phyloP scores from a whole-genome alignment of 1,140 invertebrate species.

The Babylonia areolata region DNA sequence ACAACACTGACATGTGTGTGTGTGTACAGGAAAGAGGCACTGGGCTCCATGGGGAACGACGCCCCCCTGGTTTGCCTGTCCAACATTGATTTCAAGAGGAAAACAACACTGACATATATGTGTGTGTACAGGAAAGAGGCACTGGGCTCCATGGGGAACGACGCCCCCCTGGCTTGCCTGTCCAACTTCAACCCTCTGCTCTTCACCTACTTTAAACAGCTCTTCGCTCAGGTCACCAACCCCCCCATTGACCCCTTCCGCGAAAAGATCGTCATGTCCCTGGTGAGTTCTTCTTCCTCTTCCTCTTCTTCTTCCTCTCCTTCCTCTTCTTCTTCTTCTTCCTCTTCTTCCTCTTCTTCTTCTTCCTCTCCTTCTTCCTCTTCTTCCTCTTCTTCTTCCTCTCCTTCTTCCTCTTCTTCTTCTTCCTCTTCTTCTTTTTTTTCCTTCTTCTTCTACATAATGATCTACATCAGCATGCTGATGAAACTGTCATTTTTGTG shows the following conservation, averaged over 20 bases:
- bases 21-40: constrained; percentile 92
- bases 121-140: constrained; percentile 92
- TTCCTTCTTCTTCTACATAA: no score
- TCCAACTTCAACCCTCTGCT: constrained; percentile 95
- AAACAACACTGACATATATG: no score
- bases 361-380: no score
- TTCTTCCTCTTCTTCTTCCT: no score
- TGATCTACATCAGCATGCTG: no score
- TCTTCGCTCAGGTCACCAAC: constrained; percentile 99
- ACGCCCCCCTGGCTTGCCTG: constrained; percentile 96
- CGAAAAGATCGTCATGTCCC: constrained; percentile 98
- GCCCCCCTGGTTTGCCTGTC: constrained; percentile 97
- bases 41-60: constrained; percentile 99
- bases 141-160: constrained; percentile 99
- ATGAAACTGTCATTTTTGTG: neutral
- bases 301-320: no score
- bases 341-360: no score
- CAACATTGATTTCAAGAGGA: no score
- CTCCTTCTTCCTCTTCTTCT: no score
- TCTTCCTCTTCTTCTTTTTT: no score
- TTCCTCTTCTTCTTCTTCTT: no score
- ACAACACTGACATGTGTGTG: neutral
- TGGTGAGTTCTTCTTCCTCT: constrained; percentile 78
- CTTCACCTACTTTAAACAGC: constrained; percentile 99
- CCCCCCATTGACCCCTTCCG: constrained; percentile 99